A percentile compares a stretch with the other conserved stretches of the same genome.
Evolutionary conservation across 2,888 invertebrate species (phyloP).

Genomic region (Geophilus truncorum): DNA sequence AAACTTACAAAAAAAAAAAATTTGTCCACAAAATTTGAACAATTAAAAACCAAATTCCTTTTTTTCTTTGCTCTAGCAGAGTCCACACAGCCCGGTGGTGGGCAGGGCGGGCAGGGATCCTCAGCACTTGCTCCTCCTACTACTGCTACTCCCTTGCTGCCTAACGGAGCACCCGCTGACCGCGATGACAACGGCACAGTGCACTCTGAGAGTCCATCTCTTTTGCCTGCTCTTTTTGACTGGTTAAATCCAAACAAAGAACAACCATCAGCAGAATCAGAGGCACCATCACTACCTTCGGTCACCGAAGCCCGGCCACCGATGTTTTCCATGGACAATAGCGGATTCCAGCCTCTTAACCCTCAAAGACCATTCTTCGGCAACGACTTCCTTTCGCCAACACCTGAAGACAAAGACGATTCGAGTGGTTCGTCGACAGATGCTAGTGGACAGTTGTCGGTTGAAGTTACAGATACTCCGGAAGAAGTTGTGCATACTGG

Average conservation of each 20-base stretch:
- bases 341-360: background rate
- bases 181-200: background rate
- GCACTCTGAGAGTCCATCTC: background rate
- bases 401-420: background rate
- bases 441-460: background rate
- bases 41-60: background rate
- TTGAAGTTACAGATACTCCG: constrained; percentile 6
- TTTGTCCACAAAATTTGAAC: background rate
- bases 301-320: background rate
- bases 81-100: constrained; percentile 10
- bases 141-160: background rate
- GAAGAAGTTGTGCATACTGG: constrained; percentile 21
- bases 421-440: background rate
- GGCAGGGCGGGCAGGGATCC: constrained; percentile 11
- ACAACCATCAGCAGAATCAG: background rate
- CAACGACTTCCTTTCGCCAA: background rate
- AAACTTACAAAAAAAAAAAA: background rate
- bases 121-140: background rate
- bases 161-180: background rate
- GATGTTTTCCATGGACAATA: background rate
- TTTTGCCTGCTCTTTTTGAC: background rate
- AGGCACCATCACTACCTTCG: background rate
- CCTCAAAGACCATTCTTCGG: background rate
- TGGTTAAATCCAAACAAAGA: background rate
- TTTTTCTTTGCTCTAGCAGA: constrained; percentile 28